These are phyloP conservation scores for Taphrorychus bicolor DNA, from an alignment of 2,888 invertebrate species.

Conservation along the genomic window DNA sequence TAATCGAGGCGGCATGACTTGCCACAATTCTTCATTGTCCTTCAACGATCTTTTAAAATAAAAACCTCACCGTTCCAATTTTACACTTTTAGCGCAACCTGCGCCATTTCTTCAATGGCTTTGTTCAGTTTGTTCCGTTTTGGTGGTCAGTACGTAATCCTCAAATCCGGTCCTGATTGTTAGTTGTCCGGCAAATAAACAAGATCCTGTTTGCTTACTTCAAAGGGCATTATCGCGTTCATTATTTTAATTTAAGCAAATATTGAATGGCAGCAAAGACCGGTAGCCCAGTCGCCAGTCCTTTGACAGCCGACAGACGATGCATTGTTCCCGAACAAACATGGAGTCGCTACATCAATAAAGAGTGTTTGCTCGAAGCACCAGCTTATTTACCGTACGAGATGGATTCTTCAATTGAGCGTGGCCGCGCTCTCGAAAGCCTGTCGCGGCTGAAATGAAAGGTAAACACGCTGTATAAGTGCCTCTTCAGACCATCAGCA, in stretches of 20 bases:
- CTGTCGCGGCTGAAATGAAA: slow-evolving; percentile 24
- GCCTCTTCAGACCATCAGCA: not conserved
- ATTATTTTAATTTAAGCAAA: slow-evolving; percentile 24
- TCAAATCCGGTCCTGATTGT: not conserved
- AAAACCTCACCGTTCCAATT: not conserved
- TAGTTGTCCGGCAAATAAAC: not conserved
- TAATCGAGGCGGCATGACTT: slow-evolving; percentile 24
- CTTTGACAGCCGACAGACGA: slow-evolving; percentile 34
- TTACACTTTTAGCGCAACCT: not conserved
- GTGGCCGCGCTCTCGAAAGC: slow-evolving; percentile 23
- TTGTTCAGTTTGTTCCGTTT: too few relatives aligned
- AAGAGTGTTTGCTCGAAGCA: slow-evolving; percentile 29
- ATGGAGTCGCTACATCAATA: slow-evolving; percentile 30
- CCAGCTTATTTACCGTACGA: slow-evolving; percentile 26
- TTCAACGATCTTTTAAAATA: not conserved
- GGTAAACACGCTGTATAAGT: slow-evolving; percentile 15
- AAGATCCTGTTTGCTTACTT: not conserved
- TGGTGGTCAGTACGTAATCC: too few relatives aligned
- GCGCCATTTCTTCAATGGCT: not conserved
- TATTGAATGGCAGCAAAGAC: slow-evolving; percentile 20
- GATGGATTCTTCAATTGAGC: slow-evolving; percentile 27
- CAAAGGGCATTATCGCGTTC: slow-evolving; percentile 13
- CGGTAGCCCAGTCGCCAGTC: slow-evolving; percentile 33
- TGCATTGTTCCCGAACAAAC: slow-evolving; percentile 34
- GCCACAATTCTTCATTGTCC: not conserved